These are phyloP conservation scores for Sebastes ruberrimus DNA, from an alignment of 2,797 vertebrate species.

Conservation along the genomic window DNA sequence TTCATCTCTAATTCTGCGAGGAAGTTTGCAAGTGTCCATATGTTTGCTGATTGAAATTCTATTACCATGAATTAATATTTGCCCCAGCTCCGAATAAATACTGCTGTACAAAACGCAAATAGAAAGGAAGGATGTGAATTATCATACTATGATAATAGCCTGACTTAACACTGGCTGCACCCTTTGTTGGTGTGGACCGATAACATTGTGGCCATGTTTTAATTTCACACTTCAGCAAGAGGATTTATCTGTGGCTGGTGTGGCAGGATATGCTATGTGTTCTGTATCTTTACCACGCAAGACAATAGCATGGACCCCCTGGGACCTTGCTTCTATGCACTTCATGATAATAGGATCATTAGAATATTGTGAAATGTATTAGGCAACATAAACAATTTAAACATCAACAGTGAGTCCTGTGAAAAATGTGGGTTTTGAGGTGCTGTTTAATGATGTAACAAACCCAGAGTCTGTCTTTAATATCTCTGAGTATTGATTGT, in stretches of 20 bases:
- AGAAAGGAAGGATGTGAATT: slow-evolving; percentile 17
- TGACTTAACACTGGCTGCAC: slow-evolving; percentile 25
- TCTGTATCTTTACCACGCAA: slow-evolving; percentile 6
- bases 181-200: slow-evolving; percentile 34
- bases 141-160: slow-evolving; percentile 26
- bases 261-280: slow-evolving; percentile 1
- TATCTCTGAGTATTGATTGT: neutral
- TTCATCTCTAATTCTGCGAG: slow-evolving; percentile 28
- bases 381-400: neutral
- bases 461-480: neutral
- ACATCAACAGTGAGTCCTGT: neutral
- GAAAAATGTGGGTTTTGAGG: neutral
- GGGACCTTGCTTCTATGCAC: neutral
- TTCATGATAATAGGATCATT: neutral
- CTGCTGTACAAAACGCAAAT: slow-evolving; percentile 32
- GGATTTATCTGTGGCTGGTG: slow-evolving; percentile 27
- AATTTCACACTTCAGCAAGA: slow-evolving; percentile 68
- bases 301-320: neutral
- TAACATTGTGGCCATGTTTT: slow-evolving; percentile 48
- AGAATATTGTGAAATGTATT: neutral
- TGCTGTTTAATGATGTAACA: neutral
- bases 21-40: slow-evolving; percentile 32
- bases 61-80: slow-evolving; percentile 54
- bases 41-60: slow-evolving; percentile 40
- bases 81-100: slow-evolving; percentile 27